Evolutionary conservation across 2,113 vertebrate species (phyloP).

Genomic region (Alexandromys fortis): DNA sequence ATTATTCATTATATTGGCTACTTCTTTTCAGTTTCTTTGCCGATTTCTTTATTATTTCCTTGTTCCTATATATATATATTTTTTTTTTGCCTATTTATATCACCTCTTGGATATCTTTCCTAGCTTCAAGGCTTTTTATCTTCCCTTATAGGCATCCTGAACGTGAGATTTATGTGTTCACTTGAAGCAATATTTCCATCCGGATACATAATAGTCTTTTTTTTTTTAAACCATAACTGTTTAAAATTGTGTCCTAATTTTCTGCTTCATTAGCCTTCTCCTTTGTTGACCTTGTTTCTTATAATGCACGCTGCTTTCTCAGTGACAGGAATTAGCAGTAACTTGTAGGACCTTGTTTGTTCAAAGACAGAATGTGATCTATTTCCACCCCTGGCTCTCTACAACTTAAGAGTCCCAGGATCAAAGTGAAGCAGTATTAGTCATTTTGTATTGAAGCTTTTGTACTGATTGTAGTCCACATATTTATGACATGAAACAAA

Average conservation of each 20-base stretch:
- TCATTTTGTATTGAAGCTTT: background rate
- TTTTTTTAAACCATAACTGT: background rate
- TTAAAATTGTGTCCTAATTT: conserved; percentile 28
- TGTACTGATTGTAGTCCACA: background rate
- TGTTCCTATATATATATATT: background rate
- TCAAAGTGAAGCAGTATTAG: background rate
- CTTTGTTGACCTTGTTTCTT: background rate
- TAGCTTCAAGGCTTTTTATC: background rate
- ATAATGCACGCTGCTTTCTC: background rate
- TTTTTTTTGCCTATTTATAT: background rate
- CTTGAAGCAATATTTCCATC: background rate
- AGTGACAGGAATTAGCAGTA: background rate
- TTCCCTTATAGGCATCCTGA: background rate
- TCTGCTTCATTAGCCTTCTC: background rate
- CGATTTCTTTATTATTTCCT: background rate
- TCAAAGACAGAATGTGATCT: background rate
- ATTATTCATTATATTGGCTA: background rate
- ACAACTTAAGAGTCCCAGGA: background rate
- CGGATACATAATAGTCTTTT: background rate
- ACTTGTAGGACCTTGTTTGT: background rate
- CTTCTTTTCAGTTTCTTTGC: background rate
- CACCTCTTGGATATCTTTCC: background rate
- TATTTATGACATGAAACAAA: background rate
- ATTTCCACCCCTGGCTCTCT: background rate
- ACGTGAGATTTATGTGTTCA: background rate